Conservation (phyloP, 2,797 vertebrate genomes). For the Danio albolineatus region DNA sequence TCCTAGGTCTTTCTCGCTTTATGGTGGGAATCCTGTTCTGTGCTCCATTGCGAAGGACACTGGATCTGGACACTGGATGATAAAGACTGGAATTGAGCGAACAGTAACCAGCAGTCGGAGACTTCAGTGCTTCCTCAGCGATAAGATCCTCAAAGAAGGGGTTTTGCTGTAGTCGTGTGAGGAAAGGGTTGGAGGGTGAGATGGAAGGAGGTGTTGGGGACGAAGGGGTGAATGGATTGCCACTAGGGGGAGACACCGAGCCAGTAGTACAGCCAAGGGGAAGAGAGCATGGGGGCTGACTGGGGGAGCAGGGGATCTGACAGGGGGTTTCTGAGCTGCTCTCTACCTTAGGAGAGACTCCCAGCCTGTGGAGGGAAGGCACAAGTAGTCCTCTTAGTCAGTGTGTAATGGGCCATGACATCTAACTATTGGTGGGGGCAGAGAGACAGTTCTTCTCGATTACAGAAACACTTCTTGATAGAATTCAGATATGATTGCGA, state of each 20-base stretch:
- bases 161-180: conserved; percentile 87
- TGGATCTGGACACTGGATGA: conserved; percentile 66
- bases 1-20: conserved; percentile 76
- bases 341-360: conserved; percentile 98
- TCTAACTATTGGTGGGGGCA: conserved; percentile 53
- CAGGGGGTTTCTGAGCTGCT: conserved; percentile 87
- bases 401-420: conserved; percentile 65
- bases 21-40: conserved; percentile 62
- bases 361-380: conserved; percentile 98
- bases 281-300: conserved; percentile 69
- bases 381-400: conserved; percentile 92
- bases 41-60: conserved; percentile 42
- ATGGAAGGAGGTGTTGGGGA: conserved; percentile 78
- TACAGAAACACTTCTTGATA: conserved; percentile 13
- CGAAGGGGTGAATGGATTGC: conserved; percentile 76
- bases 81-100: conserved; percentile 79
- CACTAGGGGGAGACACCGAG: conserved; percentile 73
- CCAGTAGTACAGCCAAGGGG: conserved; percentile 71
- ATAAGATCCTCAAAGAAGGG: conserved; percentile 94
- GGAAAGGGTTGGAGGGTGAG: conserved; percentile 90
- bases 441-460: conserved; percentile 29
- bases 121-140: conserved; percentile 86
- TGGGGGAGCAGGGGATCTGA: conserved; percentile 80
- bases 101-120: conserved; percentile 84
- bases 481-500: conserved; percentile 15